These are phyloP conservation scores for Conus canariensis DNA, from an alignment of 2,888 invertebrate species.

Conservation along the genomic window DNA sequence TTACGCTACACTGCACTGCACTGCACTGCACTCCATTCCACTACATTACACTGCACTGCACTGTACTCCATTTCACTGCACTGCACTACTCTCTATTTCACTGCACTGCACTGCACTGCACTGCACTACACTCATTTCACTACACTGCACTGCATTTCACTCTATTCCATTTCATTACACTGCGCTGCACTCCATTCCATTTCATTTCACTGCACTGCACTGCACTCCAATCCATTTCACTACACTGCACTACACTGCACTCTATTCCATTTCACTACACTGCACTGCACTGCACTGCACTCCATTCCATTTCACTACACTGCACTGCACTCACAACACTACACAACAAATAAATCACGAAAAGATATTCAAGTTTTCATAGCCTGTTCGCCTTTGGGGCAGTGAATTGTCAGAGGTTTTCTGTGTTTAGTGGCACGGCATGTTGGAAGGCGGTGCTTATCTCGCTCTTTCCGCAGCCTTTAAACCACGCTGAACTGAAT, in stretches of 20 bases:
- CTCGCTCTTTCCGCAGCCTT: too few relatives aligned
- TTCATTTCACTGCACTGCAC: constrained; percentile 20
- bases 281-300: neutral
- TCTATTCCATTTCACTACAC: constrained; percentile 7
- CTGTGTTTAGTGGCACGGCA: too few relatives aligned
- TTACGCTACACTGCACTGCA: neutral
- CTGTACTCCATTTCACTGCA: neutral
- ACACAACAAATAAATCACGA: too few relatives aligned
- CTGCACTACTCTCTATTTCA: neutral
- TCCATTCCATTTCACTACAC: neutral
- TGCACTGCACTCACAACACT: neutral
- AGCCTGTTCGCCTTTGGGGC: too few relatives aligned
- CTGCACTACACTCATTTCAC: constrained; percentile 2
- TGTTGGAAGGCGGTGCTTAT: too few relatives aligned
- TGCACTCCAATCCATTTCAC: neutral
- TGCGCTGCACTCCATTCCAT: neutral
- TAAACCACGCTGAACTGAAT: too few relatives aligned
- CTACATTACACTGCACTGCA: constrained; percentile 22
- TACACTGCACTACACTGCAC: constrained; percentile 30
- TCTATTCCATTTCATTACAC: neutral
- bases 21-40: constrained; percentile 38
- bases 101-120: neutral
- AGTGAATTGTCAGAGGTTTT: too few relatives aligned
- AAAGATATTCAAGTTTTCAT: too few relatives aligned
- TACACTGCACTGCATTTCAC: neutral